phyloP scores from a whole-genome alignment of 2,888 invertebrate genomes.

The Nomada ruficornis region DNA sequence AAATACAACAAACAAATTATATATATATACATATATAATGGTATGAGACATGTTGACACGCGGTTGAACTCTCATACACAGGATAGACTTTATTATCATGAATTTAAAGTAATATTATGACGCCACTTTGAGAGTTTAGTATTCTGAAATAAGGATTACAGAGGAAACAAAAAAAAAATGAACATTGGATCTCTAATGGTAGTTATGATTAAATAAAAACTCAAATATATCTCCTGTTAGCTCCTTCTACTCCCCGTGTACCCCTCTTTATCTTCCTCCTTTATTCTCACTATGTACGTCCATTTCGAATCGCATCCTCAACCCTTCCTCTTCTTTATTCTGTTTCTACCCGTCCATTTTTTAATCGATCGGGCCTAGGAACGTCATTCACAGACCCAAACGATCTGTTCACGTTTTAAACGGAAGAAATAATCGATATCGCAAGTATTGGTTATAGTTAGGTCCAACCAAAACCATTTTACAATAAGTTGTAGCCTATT shows the following conservation, averaged over 20 bases:
- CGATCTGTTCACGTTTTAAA: constrained; percentile 64
- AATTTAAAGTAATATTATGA: constrained; percentile 81
- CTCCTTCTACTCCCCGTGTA: constrained; percentile 59
- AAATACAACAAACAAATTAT: constrained; percentile 62
- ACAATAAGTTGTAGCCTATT: constrained; percentile 80
- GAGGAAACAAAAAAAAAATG: constrained; percentile 67
- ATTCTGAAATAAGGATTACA: constrained; percentile 73
- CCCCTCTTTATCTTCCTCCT: background rate
- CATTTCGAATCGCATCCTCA: background rate
- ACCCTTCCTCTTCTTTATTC: constrained; percentile 16
- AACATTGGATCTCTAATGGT: constrained; percentile 80
- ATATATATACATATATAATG: constrained; percentile 73
- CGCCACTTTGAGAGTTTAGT: constrained; percentile 81
- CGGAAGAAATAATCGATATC: constrained; percentile 64
- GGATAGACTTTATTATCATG: constrained; percentile 82
- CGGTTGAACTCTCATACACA: constrained; percentile 80
- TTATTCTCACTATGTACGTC: background rate
- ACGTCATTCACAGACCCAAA: constrained; percentile 69
- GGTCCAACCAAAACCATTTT: constrained; percentile 74
- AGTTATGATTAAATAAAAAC: constrained; percentile 80
- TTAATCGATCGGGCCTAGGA: constrained; percentile 74
- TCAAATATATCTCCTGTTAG: constrained; percentile 81
- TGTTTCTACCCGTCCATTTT: constrained; percentile 73
- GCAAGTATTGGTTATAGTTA: constrained; percentile 74
- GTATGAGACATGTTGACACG: constrained; percentile 79